phyloP scores from a whole-genome alignment of 2,797 vertebrate genomes.

The Coccyzus lansbergi region DNA sequence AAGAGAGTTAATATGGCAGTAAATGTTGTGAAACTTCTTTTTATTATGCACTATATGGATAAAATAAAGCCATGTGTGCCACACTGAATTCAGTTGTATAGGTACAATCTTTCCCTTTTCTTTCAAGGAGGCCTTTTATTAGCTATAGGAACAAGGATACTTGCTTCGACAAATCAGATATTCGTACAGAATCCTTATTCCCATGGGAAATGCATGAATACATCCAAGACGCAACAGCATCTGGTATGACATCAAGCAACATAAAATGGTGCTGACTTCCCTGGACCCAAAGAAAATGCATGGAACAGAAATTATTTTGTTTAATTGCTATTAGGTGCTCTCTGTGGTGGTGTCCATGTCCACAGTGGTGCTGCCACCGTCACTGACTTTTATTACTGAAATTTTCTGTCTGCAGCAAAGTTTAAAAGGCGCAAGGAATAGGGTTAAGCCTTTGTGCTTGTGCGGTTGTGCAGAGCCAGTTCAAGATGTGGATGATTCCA shows the following conservation, averaged over 20 bases:
- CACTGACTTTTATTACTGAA: background rate
- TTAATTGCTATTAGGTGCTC: background rate
- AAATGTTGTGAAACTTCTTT: background rate
- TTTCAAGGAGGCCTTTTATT: background rate
- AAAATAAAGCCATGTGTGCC: background rate
- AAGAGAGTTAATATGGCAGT: background rate
- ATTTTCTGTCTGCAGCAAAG: background rate
- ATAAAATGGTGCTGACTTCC: background rate
- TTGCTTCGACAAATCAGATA: background rate
- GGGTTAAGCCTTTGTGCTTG: background rate
- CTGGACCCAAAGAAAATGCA: background rate
- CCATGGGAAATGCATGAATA: background rate
- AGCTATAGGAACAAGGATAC: accelerated
- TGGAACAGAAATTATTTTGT: background rate
- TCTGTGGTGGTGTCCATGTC: background rate
- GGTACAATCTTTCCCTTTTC: background rate
- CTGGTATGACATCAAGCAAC: background rate
- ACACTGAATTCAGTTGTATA: accelerated
- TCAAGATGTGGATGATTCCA: background rate
- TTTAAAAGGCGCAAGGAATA: background rate
- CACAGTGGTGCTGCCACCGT: too few relatives aligned
- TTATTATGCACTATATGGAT: background rate
- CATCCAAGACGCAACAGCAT: background rate
- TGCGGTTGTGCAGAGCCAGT: background rate
- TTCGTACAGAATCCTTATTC: background rate